phyloP scores from a whole-genome alignment of 1,140 invertebrate species.

The Bombus fervidus region DNA sequence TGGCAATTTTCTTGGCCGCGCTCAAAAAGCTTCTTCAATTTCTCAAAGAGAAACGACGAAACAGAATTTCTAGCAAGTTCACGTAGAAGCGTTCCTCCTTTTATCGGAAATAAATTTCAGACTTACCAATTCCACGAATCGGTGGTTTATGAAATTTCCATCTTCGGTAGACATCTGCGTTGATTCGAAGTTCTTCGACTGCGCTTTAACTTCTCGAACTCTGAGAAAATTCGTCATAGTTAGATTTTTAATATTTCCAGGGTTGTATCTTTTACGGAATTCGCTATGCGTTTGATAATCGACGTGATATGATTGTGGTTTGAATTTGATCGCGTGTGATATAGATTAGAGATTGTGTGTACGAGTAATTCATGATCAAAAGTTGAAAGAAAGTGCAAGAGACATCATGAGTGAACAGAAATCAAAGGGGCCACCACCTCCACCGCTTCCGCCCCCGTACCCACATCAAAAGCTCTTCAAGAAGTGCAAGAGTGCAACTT shows the following conservation, averaged over 20 bases:
- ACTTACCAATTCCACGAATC: background rate
- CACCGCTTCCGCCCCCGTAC: slow-evolving; percentile 54
- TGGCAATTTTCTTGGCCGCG: background rate
- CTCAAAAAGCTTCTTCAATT: background rate
- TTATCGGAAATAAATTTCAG: slow-evolving; percentile 1
- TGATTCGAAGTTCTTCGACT: background rate
- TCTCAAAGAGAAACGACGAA: background rate
- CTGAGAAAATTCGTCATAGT: background rate
- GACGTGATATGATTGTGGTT: background rate
- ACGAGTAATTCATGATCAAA: slow-evolving; percentile 35
- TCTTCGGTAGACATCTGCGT: background rate
- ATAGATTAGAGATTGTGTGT: background rate
- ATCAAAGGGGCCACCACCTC: slow-evolving; percentile 55
- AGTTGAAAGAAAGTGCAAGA: slow-evolving; percentile 40
- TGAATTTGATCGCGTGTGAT: slow-evolving; percentile 1
- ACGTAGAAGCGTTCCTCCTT: background rate
- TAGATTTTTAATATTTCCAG: background rate
- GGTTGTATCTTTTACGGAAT: background rate
- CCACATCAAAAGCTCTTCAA: slow-evolving; percentile 85
- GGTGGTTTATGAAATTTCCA: background rate
- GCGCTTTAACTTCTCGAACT: background rate
- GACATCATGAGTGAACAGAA: slow-evolving; percentile 41
- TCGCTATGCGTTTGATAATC: background rate
- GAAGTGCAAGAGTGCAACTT: slow-evolving; percentile 90
- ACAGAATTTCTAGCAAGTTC: background rate